A percentile compares a stretch with the other conserved stretches of the same genome.
Evolutionary conservation across 2,797 vertebrate species (phyloP).

Genomic region (Leuciscus waleckii): DNA sequence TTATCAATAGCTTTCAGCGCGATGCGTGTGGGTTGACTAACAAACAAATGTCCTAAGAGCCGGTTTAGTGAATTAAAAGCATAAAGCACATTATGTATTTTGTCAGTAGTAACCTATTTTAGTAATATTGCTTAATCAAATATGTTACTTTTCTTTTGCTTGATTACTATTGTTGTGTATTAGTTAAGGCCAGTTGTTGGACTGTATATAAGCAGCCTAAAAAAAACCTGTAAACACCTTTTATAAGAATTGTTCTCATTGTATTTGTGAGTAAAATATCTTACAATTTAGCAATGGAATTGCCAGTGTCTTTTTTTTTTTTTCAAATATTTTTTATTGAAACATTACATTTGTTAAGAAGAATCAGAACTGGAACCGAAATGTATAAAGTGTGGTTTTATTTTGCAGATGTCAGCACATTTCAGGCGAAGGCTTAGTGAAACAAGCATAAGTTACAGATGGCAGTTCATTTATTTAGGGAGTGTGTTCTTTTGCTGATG

Average conservation of each 20-base stretch:
- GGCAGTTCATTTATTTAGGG: constrained; percentile 4
- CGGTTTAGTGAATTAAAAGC: neutral
- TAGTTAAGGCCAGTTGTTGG: neutral
- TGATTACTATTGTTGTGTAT: neutral
- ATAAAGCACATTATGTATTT: neutral
- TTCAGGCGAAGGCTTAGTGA: neutral
- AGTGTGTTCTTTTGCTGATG: neutral
- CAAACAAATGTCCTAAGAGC: neutral
- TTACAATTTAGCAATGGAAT: neutral
- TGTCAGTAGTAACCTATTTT: neutral
- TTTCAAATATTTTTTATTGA: neutral
- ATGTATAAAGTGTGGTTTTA: neutral
- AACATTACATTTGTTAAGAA: neutral
- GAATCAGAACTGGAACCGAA: neutral
- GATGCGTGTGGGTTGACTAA: neutral
- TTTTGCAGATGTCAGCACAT: constrained; percentile 36
- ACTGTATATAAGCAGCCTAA: neutral
- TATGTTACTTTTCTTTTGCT: too few relatives aligned
- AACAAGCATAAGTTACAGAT: neutral
- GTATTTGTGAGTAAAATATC: neutral
- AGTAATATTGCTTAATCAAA: neutral
- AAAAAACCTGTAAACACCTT: neutral
- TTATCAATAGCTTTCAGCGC: neutral
- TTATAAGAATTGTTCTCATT: neutral
- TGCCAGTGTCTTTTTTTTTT: neutral